Evolutionary conservation across 2,113 vertebrate genomes (phyloP).

Genomic region (Petrocephalus zakoni): DNA sequence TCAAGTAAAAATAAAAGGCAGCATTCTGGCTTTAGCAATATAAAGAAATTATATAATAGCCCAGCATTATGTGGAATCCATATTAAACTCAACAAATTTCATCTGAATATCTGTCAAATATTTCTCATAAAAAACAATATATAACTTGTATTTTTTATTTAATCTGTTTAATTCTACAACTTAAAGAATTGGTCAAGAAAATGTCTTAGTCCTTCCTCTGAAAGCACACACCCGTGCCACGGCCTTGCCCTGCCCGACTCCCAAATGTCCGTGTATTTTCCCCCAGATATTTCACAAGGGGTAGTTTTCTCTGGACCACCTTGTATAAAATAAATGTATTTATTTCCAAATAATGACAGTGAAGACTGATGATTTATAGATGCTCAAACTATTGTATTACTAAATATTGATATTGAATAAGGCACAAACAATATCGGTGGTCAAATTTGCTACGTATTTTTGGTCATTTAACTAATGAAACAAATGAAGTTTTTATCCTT

Average conservation of each 20-base stretch:
- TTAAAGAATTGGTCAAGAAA: background rate
- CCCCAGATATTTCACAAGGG: background rate
- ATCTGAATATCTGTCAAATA: background rate
- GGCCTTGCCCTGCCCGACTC: background rate
- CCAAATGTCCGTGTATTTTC: background rate
- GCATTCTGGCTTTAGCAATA: background rate
- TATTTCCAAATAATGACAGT: background rate
- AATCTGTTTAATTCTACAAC: background rate
- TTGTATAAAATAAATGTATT: slow-evolving; percentile 1
- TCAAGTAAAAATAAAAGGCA: slow-evolving; percentile 6
- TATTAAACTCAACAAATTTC: background rate
- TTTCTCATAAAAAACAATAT: background rate
- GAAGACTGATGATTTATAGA: background rate
- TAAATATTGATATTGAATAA: slow-evolving; percentile 15
- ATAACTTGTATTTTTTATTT: background rate
- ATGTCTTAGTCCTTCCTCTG: background rate
- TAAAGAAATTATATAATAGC: background rate
- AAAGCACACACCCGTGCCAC: background rate
- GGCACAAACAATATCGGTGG: background rate
- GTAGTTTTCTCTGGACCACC: background rate
- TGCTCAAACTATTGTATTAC: background rate
- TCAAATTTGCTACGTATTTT: slow-evolving; percentile 18
- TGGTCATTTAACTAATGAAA: slow-evolving; percentile 8
- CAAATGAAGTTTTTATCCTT: background rate
- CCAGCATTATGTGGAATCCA: background rate